These are phyloP conservation scores for Ylistrum balloti DNA, from an alignment of 1,140 invertebrate species.

Conservation along the genomic window DNA sequence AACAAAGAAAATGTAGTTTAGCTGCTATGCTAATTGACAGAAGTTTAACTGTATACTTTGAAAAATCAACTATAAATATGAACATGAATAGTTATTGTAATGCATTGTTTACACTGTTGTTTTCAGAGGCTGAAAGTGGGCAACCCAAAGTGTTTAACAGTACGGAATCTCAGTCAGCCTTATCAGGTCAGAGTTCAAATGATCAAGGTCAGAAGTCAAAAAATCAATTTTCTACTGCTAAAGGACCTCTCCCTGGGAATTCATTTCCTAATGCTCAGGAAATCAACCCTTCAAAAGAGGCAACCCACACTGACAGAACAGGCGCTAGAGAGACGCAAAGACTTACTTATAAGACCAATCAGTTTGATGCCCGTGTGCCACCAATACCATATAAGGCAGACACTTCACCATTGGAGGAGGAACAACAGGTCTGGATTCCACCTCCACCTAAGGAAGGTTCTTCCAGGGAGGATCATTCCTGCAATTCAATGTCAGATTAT, in stretches of 20 bases:
- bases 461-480: background rate
- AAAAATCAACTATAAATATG: too few species aligned
- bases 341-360: background rate
- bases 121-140: slow-evolving; percentile 13
- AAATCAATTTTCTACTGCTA: background rate
- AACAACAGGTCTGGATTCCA: slow-evolving; percentile 58
- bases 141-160: background rate
- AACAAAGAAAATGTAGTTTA: too few species aligned
- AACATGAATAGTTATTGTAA: too few species aligned
- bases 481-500: slow-evolving; percentile 54
- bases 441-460: slow-evolving; percentile 63
- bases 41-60: too few species aligned
- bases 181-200: background rate
- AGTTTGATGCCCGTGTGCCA: background rate
- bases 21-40: too few species aligned
- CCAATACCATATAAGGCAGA: background rate
- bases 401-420: background rate
- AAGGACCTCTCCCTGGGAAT: background rate
- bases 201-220: background rate
- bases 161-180: background rate
- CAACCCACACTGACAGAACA: background rate
- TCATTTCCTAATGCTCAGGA: background rate
- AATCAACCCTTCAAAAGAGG: background rate
- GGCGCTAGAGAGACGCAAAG: background rate
- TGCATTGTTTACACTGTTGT: too few species aligned